Base-by-base conservation (phyloP, 1,140 invertebrate genomes). In the Tigriopus japonicus region DNA sequence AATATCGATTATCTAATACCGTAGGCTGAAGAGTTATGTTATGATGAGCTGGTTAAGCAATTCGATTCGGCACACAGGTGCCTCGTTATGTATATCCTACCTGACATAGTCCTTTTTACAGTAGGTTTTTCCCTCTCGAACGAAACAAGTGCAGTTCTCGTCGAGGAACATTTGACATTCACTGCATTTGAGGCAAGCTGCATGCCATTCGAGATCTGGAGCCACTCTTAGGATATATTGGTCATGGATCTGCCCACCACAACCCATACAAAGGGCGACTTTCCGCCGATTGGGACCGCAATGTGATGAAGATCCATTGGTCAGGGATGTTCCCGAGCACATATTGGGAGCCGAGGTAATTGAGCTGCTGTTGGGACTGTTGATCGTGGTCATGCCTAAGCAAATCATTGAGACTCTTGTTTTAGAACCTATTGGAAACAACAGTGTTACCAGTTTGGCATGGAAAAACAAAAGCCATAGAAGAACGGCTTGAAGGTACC, bases 101-200 rank as follows among this genome's bases (percentile, higher is more conserved):
- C 91, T 91, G 71, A 93, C 85, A 75, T 98, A 98, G 78, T 98
- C 94, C 66, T 86, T 77, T 74, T 96, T 96, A 78, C 94, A 98
- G 71, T 96, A 98, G 23, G 92, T 97, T 76, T 96, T 96, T 60
- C 94, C 93, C 70, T 97, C 91, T 64, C 90, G 78, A 1, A 98
- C 92, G 74, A 97, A 98, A 75, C 93, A 98, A 59, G 93, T 97
- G 74, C 91, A 95, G 64, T 80, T 87, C 71, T 98, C 94, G 76
- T 98, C 92, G 60, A 98, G 79, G 74, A 89, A 94, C 75, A 91
- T 87, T 68, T 89, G 81, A 74, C 94, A 98, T 71, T 97, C 91
- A 67, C 89, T 87, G 74, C 94, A 80, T 58, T 94, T 96, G 62
- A 98, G 81, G 73, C 94, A 98, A 42, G 89, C 86, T 28, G 91